Evolutionary conservation across 2,113 vertebrate species (phyloP), one percentile per base, ranked within the genome.

Genomic region (Malaclemys terrapin): DNA sequence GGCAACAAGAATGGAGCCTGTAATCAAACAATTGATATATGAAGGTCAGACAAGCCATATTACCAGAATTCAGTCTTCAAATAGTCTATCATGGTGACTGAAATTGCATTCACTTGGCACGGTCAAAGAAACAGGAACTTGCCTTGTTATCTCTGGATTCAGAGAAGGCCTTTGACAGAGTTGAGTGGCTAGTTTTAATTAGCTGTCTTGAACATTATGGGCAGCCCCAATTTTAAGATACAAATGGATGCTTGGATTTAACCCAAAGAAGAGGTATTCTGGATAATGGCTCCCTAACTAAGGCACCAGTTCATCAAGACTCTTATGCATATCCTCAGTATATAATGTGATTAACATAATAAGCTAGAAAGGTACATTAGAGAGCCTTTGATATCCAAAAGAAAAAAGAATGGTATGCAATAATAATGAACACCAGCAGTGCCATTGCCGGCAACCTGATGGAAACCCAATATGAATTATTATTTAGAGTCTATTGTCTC

Each of bases 111-210:
- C 69, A 75, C 59, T 65, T 90, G 82, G 75, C 80, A 93, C 86
- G 96, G 69, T 93, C 84, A 93, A 80, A 76, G 89, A 97, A 97
- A 96, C 82, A 85, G 47, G 92, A 91, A 31, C 57, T 87, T 95
- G 59, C 45, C 50, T 81, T 92, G 84, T 95, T 96, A 85, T 85
- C 93, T 89, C 79, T 84, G 29, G 47, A 90, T 76, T 6, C 88
- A 92, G 57, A 29, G 65, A 92, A 93, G 86, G 86, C 89, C 92
- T 85, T 93, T 90, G 94, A 93, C 84, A 69, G 38, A 91, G 65
- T 84, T 96, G 80, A 38, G 82, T 83, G 86, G 89, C 96, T 93
- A 75, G 91, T 79, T 90, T 95, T 95, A 95, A 96, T 95, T 88
- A 72, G 69, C 96, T 94, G 53, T 96, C 88, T 85, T 93, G 90